Evolutionary conservation across 2,888 invertebrate species (phyloP).

Genomic region (Spatulosminthurus flaviceps): DNA sequence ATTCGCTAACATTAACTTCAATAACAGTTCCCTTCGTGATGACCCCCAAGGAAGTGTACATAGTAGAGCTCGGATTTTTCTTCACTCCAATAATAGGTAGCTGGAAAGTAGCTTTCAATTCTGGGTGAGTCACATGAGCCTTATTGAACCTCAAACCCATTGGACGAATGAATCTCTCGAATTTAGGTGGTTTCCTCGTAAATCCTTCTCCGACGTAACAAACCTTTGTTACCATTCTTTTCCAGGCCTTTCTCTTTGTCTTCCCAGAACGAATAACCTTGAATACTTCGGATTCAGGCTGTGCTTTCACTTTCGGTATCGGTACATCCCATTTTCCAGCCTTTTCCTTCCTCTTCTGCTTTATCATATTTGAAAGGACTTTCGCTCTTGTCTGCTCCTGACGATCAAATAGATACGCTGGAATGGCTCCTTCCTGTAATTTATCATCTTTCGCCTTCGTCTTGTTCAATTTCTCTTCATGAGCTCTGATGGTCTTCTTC

Average conservation of each 20-base stretch:
- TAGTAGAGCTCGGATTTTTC: constrained; percentile 96
- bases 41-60: constrained; percentile 97
- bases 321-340: constrained; percentile 99
- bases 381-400: constrained; percentile 94
- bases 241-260: constrained; percentile 95
- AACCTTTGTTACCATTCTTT: constrained; percentile 98
- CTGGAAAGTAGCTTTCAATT: constrained; percentile 96
- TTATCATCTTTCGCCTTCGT: constrained; percentile 81
- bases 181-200: constrained; percentile 98
- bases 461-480: constrained; percentile 89
- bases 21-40: constrained; percentile 98
- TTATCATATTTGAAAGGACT: constrained; percentile 97
- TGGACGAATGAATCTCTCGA: constrained; percentile 96
- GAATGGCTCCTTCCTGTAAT: constrained; percentile 89
- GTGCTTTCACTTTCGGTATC: constrained; percentile 96
- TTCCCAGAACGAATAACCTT: constrained; percentile 92
- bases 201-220: constrained; percentile 98
- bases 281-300: constrained; percentile 96
- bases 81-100: constrained; percentile 98
- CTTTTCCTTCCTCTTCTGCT: constrained; percentile 99
- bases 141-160: constrained; percentile 97
- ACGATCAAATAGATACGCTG: constrained; percentile 96
- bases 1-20: constrained; percentile 97
- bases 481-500: constrained; percentile 97
- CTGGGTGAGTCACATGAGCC: constrained; percentile 99